Conservation (phyloP, 2,113 vertebrate species). For the Lasiurus borealis region DNA sequence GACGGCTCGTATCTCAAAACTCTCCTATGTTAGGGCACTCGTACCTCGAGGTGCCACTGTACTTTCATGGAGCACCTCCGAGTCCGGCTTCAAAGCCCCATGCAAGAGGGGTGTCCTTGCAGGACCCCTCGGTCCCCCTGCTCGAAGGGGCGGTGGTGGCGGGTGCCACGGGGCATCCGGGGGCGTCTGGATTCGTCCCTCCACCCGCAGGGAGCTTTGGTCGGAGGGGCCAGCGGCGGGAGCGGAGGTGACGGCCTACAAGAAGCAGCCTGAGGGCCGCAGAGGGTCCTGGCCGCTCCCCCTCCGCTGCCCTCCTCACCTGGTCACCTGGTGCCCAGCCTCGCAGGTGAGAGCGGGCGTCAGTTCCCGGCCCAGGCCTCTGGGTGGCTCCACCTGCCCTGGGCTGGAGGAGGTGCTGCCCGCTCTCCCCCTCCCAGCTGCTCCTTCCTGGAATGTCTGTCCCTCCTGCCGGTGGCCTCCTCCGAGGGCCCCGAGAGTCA, state of each 20-base stretch:
- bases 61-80: not conserved
- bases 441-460: not conserved
- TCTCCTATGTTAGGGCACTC: too few species aligned
- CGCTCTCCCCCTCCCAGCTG: not conserved
- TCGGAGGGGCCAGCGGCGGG: not conserved
- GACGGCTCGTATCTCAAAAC: too few species aligned
- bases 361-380: slow-evolving; percentile 70
- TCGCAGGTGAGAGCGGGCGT: not conserved
- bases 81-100: not conserved
- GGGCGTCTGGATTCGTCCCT: fast-evolving
- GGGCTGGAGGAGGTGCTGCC: not conserved
- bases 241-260: too few species aligned
- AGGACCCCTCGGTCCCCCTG: fast-evolving
- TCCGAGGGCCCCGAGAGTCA: not conserved
- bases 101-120: too few species aligned
- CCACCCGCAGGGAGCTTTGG: not conserved
- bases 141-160: fast-evolving
- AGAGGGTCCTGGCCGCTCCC: too few species aligned
- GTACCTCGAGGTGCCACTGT: too few species aligned
- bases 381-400: slow-evolving; percentile 75
- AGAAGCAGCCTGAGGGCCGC: too few species aligned
- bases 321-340: not conserved
- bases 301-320: not conserved
- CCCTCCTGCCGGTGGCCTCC: not conserved
- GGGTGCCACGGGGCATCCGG: not conserved